phyloP scores from a whole-genome alignment of 2,888 invertebrate genomes.

The Platypus cylindrus region DNA sequence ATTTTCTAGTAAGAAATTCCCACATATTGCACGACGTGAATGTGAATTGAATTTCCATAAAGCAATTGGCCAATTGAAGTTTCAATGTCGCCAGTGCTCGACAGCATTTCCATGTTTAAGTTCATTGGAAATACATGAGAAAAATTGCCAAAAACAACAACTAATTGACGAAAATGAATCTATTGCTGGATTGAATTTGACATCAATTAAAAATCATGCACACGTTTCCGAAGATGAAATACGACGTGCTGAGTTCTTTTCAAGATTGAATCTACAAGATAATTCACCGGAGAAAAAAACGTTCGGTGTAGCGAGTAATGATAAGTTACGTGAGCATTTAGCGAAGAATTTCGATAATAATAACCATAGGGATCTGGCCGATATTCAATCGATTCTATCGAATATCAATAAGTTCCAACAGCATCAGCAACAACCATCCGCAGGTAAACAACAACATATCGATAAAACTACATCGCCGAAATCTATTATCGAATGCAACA shows the following conservation, averaged over 20 bases:
- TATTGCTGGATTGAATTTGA: conserved; percentile 28
- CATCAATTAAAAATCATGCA: conserved; percentile 19
- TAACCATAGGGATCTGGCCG: conserved; percentile 64
- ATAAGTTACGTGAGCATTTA: conserved; percentile 25
- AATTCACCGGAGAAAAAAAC: conserved; percentile 39
- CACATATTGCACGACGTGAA: conserved; percentile 60
- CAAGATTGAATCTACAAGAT: conserved; percentile 64
- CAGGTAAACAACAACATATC: conserved; percentile 22
- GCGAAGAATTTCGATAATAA: conserved; percentile 35
- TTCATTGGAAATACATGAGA: conserved; percentile 55
- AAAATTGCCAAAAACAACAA: conserved; percentile 35
- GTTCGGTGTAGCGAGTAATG: conserved; percentile 14
- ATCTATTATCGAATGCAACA: conserved; percentile 14
- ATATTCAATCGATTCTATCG: conserved; percentile 72
- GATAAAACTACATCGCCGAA: conserved; percentile 15
- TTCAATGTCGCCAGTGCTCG: conserved; percentile 56
- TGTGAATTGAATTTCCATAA: conserved; percentile 57
- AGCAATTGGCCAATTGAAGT: conserved; percentile 40
- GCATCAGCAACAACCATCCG: conserved; percentile 42
- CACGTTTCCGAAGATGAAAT: conserved; percentile 45
- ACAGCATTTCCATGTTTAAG: conserved; percentile 59
- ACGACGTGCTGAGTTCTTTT: conserved; percentile 67
- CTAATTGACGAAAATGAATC: conserved; percentile 15
- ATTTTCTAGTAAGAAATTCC: conserved; percentile 67
- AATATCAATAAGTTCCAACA: conserved; percentile 63